phyloP scores from a whole-genome alignment of 2,797 vertebrate species.

The Neomorphus geoffroyi region DNA sequence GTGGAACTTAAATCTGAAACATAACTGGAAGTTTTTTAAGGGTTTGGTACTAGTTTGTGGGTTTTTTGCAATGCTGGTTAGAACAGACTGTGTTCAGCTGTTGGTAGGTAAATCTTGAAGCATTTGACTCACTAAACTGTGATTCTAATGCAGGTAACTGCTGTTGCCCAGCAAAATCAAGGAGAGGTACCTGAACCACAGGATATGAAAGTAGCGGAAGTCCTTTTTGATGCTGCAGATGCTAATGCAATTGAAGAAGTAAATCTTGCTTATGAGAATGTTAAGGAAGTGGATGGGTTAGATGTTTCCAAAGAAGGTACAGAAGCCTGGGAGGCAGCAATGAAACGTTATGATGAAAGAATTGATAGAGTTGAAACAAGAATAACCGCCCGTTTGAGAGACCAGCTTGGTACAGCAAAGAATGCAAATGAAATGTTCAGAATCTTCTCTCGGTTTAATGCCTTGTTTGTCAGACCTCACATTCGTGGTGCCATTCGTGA shows the following conservation, averaged over 20 bases:
- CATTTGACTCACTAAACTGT: background rate
- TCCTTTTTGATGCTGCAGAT: conserved; percentile 95
- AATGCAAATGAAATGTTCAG: conserved; percentile 99
- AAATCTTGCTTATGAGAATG: conserved; percentile 98
- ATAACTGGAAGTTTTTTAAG: background rate
- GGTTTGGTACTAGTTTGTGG: background rate
- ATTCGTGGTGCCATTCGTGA: conserved; percentile 97
- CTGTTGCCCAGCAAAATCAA: conserved; percentile 91
- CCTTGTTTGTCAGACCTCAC: conserved; percentile 96
- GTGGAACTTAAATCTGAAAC: background rate
- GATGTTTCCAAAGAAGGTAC: conserved; percentile 98
- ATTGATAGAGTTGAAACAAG: conserved; percentile 98
- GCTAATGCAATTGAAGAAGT: conserved; percentile 98
- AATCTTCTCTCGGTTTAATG: conserved; percentile 98
- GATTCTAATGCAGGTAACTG: conserved; percentile 84
- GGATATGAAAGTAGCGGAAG: conserved; percentile 95
- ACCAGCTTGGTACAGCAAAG: conserved; percentile 97
- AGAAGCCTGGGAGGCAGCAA: conserved; percentile 98
- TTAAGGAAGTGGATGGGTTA: conserved; percentile 97
- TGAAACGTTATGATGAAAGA: conserved; percentile 96
- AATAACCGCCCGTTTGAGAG: conserved; percentile 95
- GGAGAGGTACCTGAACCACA: conserved; percentile 92
- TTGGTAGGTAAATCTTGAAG: background rate
- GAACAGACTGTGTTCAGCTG: background rate
- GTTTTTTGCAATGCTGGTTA: background rate